Evolutionary conservation across 2,888 invertebrate species (phyloP).

Genomic region (Morpho achilles): DNA sequence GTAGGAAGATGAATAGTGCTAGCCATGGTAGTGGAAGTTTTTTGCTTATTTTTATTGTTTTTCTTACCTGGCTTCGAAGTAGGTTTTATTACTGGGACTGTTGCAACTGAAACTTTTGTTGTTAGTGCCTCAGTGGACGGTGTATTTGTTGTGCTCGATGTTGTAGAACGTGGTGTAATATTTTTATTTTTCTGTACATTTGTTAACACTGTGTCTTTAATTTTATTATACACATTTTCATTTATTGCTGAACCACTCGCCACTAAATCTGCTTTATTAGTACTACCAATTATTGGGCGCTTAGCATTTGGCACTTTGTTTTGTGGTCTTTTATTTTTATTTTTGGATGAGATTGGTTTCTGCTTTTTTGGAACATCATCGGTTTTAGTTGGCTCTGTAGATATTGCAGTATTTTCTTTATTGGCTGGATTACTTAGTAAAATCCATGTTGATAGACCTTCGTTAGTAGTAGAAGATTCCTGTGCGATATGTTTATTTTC

Average conservation of each 20-base stretch:
- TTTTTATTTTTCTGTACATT: slow-evolving; percentile 75
- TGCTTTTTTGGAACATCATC: slow-evolving; percentile 56
- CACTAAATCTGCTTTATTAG: slow-evolving; percentile 68
- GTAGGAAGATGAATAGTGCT: slow-evolving; percentile 36
- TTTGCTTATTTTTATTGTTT: slow-evolving; percentile 63
- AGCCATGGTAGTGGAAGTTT: slow-evolving; percentile 40
- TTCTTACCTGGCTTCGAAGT: slow-evolving; percentile 60
- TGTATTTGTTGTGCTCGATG: slow-evolving; percentile 38
- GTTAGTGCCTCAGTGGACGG: slow-evolving; percentile 46
- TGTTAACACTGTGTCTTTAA: slow-evolving; percentile 80
- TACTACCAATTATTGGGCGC: slow-evolving; percentile 64
- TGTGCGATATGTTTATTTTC: slow-evolving; percentile 63
- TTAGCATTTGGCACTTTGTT: slow-evolving; percentile 48
- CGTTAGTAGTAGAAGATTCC: slow-evolving; percentile 78
- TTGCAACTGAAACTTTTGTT: slow-evolving; percentile 40
- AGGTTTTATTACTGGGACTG: slow-evolving; percentile 39
- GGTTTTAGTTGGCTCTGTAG: slow-evolving; percentile 62
- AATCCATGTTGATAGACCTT: slow-evolving; percentile 88
- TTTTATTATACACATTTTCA: slow-evolving; percentile 77
- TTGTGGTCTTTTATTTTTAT: slow-evolving; percentile 58
- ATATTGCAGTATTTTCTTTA: slow-evolving; percentile 45
- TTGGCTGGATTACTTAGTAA: slow-evolving; percentile 77
- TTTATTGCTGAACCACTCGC: slow-evolving; percentile 70
- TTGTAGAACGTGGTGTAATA: slow-evolving; percentile 41
- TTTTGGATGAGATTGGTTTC: slow-evolving; percentile 49